Evolutionary conservation across 2,113 vertebrate species (phyloP).

Genomic region (Dasyornis broadbenti): DNA sequence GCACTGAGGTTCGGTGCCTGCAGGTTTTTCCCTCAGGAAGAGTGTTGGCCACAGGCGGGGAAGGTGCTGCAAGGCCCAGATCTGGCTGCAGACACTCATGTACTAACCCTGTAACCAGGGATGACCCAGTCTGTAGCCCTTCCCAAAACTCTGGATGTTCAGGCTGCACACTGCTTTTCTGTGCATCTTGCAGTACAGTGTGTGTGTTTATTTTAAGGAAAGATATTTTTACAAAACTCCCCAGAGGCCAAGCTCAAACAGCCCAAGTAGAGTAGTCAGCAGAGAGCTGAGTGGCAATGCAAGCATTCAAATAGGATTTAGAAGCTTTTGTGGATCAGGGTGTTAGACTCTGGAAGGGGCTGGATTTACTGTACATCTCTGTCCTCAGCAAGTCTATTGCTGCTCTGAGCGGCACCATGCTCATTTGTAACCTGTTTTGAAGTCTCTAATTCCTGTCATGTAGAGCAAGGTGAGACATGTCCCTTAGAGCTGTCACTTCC

Average conservation of each 20-base stretch:
- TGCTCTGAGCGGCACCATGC: neutral
- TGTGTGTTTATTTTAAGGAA: neutral
- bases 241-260: neutral
- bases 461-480: neutral
- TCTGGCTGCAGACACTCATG: neutral
- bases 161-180: neutral
- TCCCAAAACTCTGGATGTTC: neutral
- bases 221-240: neutral
- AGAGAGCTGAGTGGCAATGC: neutral
- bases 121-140: neutral
- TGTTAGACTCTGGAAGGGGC: neutral
- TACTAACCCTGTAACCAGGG: neutral
- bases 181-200: neutral
- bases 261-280: neutral
- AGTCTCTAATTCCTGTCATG: neutral
- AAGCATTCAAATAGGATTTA: neutral
- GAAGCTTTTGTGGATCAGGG: neutral
- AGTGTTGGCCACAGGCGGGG: neutral
- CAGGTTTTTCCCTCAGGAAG: neutral
- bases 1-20: accelerated
- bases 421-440: neutral
- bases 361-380: neutral
- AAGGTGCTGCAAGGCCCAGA: neutral
- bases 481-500: neutral
- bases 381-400: neutral